Evolutionary conservation across 1,140 invertebrate genomes (phyloP).

Genomic region (Stenopsyche tienmushanensis): DNA sequence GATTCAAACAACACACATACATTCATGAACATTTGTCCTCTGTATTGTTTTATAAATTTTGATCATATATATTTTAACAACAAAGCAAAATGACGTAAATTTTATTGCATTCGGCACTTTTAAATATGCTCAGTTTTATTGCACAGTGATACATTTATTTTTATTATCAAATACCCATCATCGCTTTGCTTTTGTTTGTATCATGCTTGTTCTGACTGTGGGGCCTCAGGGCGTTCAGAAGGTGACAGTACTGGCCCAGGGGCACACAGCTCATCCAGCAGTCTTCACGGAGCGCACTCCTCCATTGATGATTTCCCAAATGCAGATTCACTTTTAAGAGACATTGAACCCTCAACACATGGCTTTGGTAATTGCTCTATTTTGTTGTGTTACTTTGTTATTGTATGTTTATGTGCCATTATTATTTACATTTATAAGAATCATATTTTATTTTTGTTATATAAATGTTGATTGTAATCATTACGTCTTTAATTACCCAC

Average conservation of each 20-base stretch:
- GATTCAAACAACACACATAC: no score
- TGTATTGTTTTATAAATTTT: background rate
- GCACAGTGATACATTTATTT: no score
- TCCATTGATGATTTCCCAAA: conserved; percentile 52
- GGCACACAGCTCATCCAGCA: conserved; percentile 42
- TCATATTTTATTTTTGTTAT: no score
- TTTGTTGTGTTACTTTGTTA: conserved; percentile 41
- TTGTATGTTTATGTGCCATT: conserved; percentile 23
- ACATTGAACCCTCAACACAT: conserved; percentile 54
- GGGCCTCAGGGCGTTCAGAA: conserved; percentile 51
- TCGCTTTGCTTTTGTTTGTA: conserved; percentile 20
- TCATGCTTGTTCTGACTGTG: conserved; percentile 16
- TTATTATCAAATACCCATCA: background rate
- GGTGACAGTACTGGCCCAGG: conserved; percentile 48
- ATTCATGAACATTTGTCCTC: no score
- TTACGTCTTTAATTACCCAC: no score
- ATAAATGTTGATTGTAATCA: background rate
- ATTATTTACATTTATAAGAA: background rate
- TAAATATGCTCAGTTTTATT: no score
- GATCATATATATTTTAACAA: background rate
- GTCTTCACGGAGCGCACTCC: conserved; percentile 39
- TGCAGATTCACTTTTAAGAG: conserved; percentile 49
- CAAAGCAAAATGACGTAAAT: background rate
- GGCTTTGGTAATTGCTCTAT: conserved; percentile 54
- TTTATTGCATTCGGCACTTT: background rate